Evolutionary conservation across 2,113 vertebrate genomes (phyloP), one percentile per base, ranked within the genome.

Genomic region (Cardinalis cardinalis): DNA sequence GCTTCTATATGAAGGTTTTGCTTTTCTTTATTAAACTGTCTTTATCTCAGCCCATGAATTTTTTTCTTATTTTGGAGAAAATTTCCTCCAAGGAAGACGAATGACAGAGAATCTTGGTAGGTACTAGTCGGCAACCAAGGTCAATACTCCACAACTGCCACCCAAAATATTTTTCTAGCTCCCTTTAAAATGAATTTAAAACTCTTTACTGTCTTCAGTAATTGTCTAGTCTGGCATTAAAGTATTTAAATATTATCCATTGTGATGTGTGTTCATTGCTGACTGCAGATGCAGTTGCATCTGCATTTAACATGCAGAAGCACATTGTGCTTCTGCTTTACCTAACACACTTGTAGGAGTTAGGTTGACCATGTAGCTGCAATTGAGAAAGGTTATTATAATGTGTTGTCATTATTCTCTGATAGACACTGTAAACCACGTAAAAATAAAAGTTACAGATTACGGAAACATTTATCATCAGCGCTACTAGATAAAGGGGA

Each of bases 1-100:
- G 3, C 7, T 91, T 91, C 14, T 15, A 21, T 3, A 0, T 1
- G 1, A 2, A 8, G 4, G 3, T 8, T 68, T 81, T 74, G 4
- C 0, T 65, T 81, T 61, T 46, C 9, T 63, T 84, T 51, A 23
- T 63, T 41, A 38, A 87, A 31, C 12, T 36, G 6, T 12, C 14
- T 49, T 86, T 38, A 36, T 26, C 19, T 68, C 0, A 0, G 38
- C 3, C 4, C 6, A 18, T 23, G 7, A 51, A 3, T 7, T 76
- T 71, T 68, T 52, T 5, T 64, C 17, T 84, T 49, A 10, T 44
- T 78, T 82, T 63, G 18, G 31, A 64, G 9, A 71, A 63, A 79
- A 38, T 38, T 44, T 20, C 26, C 18, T 44, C 4, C 29, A 9
- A 63, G 14, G 25, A 82, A 63, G 7, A 75, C 1, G 3, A 34